Percentiles rank a stretch among this genome's conserved stretches.
phyloP scores from a whole-genome alignment of 2,888 invertebrate species.

The Nomada fucata region DNA sequence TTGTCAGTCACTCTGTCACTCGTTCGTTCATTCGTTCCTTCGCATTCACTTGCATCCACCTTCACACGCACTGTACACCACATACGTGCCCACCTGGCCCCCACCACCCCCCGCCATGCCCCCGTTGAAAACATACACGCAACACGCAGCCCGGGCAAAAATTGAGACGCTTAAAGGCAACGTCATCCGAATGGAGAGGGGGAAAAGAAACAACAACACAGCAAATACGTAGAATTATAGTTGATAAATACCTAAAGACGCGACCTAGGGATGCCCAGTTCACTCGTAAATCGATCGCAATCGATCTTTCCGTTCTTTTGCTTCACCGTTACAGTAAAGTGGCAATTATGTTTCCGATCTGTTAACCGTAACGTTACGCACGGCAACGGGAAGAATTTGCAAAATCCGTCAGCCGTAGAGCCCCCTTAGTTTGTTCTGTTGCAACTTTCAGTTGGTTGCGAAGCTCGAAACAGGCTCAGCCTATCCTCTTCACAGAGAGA shows the following conservation, averaged over 20 bases:
- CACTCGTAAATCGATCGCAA: conserved; percentile 64
- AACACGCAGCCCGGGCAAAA: conserved; percentile 60
- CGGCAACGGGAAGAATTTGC: background rate
- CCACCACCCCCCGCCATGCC: too few species aligned
- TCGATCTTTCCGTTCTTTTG: conserved; percentile 26
- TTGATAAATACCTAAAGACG: conserved; percentile 52
- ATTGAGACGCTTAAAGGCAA: conserved; percentile 54
- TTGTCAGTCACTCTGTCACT: conserved; percentile 56
- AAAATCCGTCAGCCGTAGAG: conserved; percentile 13
- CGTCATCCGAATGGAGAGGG: conserved; percentile 57
- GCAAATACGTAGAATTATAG: conserved; percentile 50
- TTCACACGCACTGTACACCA: conserved; percentile 71
- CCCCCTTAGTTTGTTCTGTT: conserved; percentile 45
- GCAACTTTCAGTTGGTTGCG: conserved; percentile 53
- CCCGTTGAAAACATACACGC: conserved; percentile 61
- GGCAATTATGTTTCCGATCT: background rate
- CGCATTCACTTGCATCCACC: conserved; percentile 73
- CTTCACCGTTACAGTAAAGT: background rate
- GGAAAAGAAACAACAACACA: conserved; percentile 31
- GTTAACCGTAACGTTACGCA: background rate
- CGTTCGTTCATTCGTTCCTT: conserved; percentile 72
- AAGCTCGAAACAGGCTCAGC: conserved; percentile 53
- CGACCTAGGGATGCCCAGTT: conserved; percentile 69
- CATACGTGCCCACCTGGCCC: conserved; percentile 31
- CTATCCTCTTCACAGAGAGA: conserved; percentile 52